These are phyloP conservation scores for Epicampocera succincta DNA, from an alignment of 2,888 invertebrate genomes.

Conservation along the genomic window DNA sequence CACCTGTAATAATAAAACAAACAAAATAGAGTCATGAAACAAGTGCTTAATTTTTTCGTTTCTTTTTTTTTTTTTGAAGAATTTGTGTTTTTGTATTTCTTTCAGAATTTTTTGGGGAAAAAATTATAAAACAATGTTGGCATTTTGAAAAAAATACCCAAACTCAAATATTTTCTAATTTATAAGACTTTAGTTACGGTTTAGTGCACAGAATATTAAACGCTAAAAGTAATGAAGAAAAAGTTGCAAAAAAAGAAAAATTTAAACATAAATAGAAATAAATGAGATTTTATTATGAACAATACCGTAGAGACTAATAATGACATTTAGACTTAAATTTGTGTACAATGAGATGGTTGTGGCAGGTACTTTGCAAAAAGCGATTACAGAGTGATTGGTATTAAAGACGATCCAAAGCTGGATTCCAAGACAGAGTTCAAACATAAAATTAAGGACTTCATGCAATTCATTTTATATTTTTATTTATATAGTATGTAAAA, in stretches of 20 bases:
- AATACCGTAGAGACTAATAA: conserved; percentile 68
- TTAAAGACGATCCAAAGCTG: background rate
- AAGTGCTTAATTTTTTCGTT: conserved; percentile 65
- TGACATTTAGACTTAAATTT: conserved; percentile 66
- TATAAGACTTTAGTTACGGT: conserved; percentile 67
- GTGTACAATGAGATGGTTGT: conserved; percentile 38
- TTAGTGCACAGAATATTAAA: conserved; percentile 46
- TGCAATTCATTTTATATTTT: too few species aligned
- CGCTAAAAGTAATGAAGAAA: conserved; percentile 18
- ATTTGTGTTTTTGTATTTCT: conserved; percentile 31
- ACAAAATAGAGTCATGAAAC: conserved; percentile 71
- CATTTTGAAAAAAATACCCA: conserved; percentile 56
- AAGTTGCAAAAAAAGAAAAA: conserved; percentile 44
- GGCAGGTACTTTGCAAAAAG: background rate
- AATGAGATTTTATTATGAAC: conserved; percentile 53
- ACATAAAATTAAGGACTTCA: too few species aligned
- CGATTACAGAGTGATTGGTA: conserved; percentile 20
- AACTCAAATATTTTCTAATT: conserved; percentile 63
- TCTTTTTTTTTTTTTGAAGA: conserved; percentile 50
- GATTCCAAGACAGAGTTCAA: too few species aligned
- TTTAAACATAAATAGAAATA: conserved; percentile 34
- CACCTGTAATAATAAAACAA: conserved; percentile 72
- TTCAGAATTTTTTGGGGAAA: background rate
- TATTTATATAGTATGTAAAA: too few species aligned
- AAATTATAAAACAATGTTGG: conserved; percentile 38